A percentile compares a stretch with the other conserved stretches of the same genome.
phyloP scores from a whole-genome alignment of 1,140 invertebrate genomes.

The Stenopsyche tienmushanensis region DNA sequence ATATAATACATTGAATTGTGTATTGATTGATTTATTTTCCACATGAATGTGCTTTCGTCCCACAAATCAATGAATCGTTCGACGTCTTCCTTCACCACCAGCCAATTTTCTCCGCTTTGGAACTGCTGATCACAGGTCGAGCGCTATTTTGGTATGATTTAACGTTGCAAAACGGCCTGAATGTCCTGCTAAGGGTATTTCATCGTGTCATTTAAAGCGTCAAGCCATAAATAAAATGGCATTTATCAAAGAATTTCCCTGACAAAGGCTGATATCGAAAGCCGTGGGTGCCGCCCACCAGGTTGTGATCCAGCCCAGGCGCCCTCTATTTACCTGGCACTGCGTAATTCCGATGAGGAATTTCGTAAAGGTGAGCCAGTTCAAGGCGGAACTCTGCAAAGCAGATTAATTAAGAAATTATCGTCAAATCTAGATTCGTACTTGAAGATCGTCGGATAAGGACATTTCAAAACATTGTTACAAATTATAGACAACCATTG shows the following conservation, averaged over 20 bases:
- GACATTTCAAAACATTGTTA: background rate
- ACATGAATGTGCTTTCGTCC: no score
- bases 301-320: no score
- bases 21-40: no score
- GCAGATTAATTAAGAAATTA: slow-evolving; percentile 13
- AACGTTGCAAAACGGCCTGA: background rate
- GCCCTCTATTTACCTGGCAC: background rate
- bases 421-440: background rate
- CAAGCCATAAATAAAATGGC: slow-evolving; percentile 4
- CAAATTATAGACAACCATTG: no score
- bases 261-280: no score
- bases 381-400: background rate
- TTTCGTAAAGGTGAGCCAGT: background rate
- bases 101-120: no score
- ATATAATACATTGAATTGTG: no score
- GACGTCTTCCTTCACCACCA: no score
- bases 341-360: background rate
- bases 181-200: slow-evolving; percentile 14
- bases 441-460: background rate
- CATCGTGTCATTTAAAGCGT: slow-evolving; percentile 13
- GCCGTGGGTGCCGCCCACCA: slow-evolving; percentile 15
- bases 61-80: no score
- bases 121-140: no score
- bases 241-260: slow-evolving; percentile 20
- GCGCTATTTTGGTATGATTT: no score